These are phyloP conservation scores for Podarcis muralis DNA, from an alignment of 2,113 vertebrate genomes.

Conservation along the genomic window DNA sequence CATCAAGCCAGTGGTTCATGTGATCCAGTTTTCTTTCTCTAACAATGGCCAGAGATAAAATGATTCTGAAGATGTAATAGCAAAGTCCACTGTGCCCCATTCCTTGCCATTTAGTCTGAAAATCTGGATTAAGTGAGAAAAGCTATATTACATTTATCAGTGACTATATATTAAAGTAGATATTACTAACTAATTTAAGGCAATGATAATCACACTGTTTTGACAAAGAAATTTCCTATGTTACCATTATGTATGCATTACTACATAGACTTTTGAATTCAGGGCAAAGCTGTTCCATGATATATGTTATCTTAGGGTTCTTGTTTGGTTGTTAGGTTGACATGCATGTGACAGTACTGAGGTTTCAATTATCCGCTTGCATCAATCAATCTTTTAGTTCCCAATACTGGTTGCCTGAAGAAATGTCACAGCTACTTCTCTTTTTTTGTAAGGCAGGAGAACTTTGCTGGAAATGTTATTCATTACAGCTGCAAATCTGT, in stretches of 20 bases:
- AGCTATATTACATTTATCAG: not conserved
- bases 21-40: not conserved
- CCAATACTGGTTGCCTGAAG: conserved; percentile 76
- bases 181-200: conserved; percentile 26
- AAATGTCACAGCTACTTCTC: conserved; percentile 77
- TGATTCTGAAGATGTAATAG: not conserved
- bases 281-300: conserved; percentile 62
- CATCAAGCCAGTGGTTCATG: not conserved
- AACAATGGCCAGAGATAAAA: not conserved
- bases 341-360: conserved; percentile 73
- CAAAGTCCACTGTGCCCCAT: not conserved
- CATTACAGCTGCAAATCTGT: conserved; percentile 87
- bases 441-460: conserved; percentile 82
- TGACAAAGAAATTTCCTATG: conserved; percentile 50
- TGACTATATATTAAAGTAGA: conserved; percentile 33
- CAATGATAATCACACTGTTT: conserved; percentile 39
- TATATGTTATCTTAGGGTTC: conserved; percentile 70
- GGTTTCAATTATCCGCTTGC: conserved; percentile 81
- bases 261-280: conserved; percentile 37
- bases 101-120: not conserved
- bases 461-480: conserved; percentile 83
- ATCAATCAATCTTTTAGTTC: conserved; percentile 82
- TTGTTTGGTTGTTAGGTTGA: conserved; percentile 72
- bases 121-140: not conserved
- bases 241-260: conserved; percentile 36